These are phyloP conservation scores for Micrasema minimum DNA, from an alignment of 1,140 invertebrate species.

Conservation along the genomic window DNA sequence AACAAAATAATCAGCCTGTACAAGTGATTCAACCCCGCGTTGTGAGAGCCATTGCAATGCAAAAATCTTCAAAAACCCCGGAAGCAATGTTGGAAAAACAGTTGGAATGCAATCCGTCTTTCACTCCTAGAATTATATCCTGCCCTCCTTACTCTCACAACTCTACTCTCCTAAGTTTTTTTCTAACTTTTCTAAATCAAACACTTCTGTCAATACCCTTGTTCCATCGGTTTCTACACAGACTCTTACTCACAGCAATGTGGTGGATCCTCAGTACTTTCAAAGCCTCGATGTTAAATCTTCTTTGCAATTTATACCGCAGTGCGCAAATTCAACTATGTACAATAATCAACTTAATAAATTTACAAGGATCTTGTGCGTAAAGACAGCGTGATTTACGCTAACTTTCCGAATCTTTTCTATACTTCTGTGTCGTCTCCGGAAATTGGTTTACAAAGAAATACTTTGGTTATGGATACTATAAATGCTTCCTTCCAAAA, in stretches of 20 bases:
- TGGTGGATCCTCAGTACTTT: background rate
- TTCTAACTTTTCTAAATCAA: conserved; percentile 26
- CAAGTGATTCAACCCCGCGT: conserved; percentile 66
- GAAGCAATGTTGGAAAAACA: conserved; percentile 62
- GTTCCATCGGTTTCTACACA: conserved; percentile 34
- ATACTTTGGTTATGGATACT: conserved; percentile 29
- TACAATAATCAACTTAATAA: conserved; percentile 23
- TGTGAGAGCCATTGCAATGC: conserved; percentile 57
- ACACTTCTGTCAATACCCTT: conserved; percentile 34
- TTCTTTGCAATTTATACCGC: conserved; percentile 8
- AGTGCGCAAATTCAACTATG: conserved; percentile 4
- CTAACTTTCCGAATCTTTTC: conserved; percentile 45
- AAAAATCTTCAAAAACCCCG: conserved; percentile 60
- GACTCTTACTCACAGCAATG: conserved; percentile 1
- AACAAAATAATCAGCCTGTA: conserved; percentile 57
- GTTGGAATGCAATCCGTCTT: conserved; percentile 63
- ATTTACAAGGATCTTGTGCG: conserved; percentile 24
- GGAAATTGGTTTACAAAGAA: conserved; percentile 27
- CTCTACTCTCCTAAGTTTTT: background rate
- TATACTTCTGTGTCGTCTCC: conserved; percentile 24
- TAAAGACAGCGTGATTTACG: conserved; percentile 45
- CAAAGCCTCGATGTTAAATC: conserved; percentile 4
- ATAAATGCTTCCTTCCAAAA: conserved; percentile 49
- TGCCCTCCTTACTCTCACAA: conserved; percentile 63
- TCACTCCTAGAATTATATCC: conserved; percentile 61